Percentiles rank a stretch among this genome's conserved stretches.
Conservation (phyloP, 2,113 vertebrate genomes). For the Ammodytes marinus region DNA sequence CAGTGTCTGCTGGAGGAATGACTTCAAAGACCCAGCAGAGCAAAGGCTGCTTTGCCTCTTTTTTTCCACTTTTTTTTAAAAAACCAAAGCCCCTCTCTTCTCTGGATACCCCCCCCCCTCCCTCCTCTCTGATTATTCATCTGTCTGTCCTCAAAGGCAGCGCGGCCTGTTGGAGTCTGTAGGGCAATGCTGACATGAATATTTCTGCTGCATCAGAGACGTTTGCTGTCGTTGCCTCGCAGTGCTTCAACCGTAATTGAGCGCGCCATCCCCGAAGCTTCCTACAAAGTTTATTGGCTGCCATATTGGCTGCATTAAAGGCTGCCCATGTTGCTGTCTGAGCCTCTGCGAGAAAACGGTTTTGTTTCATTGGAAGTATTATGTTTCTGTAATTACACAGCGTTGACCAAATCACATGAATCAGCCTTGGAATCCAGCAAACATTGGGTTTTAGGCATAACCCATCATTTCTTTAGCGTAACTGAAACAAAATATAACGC, state of each 20-base stretch:
- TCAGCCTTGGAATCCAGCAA: no score
- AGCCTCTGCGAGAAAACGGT: conserved; percentile 7
- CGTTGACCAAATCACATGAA: no score
- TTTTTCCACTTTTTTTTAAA: conserved; percentile 39
- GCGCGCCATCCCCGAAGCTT: conserved; percentile 61
- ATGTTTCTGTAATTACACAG: neutral
- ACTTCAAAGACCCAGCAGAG: conserved; percentile 79
- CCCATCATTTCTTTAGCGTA: neutral
- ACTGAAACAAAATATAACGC: neutral
- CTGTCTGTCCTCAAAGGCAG: conserved; percentile 77
- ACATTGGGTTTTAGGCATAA: no score
- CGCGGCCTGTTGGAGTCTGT: conserved; percentile 69
- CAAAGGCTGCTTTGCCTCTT: conserved; percentile 76
- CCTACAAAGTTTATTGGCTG: conserved; percentile 54
- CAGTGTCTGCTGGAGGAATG: conserved; percentile 71
- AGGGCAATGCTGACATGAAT: conserved; percentile 77
- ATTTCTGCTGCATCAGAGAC: conserved; percentile 82
- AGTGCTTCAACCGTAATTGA: conserved; percentile 69
- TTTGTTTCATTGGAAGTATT: neutral
- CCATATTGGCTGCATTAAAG: conserved; percentile 55
- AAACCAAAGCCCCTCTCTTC: conserved; percentile 53
- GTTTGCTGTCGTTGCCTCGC: conserved; percentile 57
- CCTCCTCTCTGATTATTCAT: conserved; percentile 76
- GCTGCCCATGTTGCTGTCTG: conserved; percentile 42
- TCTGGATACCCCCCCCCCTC: conserved; percentile 47